phyloP scores from a whole-genome alignment of 1,140 invertebrate species.

The Apis florea region DNA sequence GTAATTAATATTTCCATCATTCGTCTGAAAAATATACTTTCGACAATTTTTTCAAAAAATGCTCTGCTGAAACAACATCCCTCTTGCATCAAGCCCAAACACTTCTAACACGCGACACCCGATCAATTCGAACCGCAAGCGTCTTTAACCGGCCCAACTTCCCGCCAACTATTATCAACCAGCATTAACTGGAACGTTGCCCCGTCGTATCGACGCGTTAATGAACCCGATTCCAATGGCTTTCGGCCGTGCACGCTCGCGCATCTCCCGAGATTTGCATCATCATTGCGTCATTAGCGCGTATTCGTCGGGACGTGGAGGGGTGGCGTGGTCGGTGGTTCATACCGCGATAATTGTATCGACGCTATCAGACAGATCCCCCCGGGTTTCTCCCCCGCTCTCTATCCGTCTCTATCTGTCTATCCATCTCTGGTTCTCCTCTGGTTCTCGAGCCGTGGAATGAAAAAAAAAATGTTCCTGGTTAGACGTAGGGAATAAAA shows the following conservation, averaged over 20 bases:
- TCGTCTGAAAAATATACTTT: too few species aligned
- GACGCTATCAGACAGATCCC: constrained; percentile 13
- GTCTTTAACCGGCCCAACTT: constrained; percentile 27
- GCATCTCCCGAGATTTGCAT: constrained; percentile 48
- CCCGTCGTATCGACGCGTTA: constrained; percentile 35
- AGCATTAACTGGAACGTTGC: constrained; percentile 1
- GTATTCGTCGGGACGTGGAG: constrained; percentile 25
- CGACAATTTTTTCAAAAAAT: too few species aligned
- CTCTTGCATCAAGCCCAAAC: too few species aligned
- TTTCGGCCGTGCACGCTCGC: not conserved
- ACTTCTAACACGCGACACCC: not conserved
- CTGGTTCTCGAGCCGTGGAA: not conserved
- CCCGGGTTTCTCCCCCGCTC: not conserved
- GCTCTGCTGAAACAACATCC: too few species aligned
- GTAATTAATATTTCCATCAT: not conserved
- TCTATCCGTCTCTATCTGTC: not conserved
- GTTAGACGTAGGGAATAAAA: constrained; percentile 35
- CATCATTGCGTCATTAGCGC: constrained; percentile 44
- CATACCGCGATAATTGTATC: constrained; percentile 21
- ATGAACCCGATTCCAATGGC: constrained; percentile 37
- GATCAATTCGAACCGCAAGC: not conserved
- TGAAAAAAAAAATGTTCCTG: too few species aligned
- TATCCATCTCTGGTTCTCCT: not conserved
- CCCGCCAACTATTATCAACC: not conserved
- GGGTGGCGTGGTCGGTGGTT: not conserved